These are phyloP conservation scores for Hycleus cichorii DNA, from an alignment of 1,140 invertebrate genomes.

Conservation along the genomic window DNA sequence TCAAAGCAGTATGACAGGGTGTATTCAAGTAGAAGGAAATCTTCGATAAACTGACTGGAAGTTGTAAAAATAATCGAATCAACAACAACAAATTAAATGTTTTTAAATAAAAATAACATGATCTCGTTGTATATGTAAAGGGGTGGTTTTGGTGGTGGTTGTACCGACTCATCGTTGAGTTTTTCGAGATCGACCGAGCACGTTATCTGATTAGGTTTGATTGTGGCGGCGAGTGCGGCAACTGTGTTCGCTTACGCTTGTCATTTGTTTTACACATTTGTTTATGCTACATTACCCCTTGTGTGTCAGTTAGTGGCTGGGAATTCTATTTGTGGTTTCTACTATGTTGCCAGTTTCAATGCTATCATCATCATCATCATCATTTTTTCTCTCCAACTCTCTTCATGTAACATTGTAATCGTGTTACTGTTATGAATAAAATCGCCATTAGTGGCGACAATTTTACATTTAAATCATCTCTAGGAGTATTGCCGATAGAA, in stretches of 20 bases:
- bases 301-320: constrained; percentile 22
- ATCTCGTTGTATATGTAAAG: too few relatives aligned
- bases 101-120: too few relatives aligned
- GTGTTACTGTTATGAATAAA: constrained; percentile 13
- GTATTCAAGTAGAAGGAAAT: constrained; percentile 8
- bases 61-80: too few relatives aligned
- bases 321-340: constrained; percentile 13
- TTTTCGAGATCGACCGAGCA: constrained; percentile 12
- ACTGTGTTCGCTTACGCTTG: constrained; percentile 26
- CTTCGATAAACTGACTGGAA: constrained; percentile 2
- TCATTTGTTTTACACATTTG: constrained; percentile 31
- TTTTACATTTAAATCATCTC: background rate
- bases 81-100: too few relatives aligned
- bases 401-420: constrained; percentile 1
- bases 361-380: background rate
- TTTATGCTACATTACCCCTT: constrained; percentile 27
- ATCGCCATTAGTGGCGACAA: constrained; percentile 3
- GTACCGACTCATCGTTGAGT: background rate
- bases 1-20: constrained; percentile 6
- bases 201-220: constrained; percentile 29
- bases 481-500: too few relatives aligned
- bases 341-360: background rate
- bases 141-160: too few relatives aligned
- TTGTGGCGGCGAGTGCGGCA: constrained; percentile 18
- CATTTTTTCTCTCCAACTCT: too few relatives aligned